These are phyloP conservation scores for Tiliacea aurago DNA, from an alignment of 2,888 invertebrate genomes.

Conservation along the genomic window DNA sequence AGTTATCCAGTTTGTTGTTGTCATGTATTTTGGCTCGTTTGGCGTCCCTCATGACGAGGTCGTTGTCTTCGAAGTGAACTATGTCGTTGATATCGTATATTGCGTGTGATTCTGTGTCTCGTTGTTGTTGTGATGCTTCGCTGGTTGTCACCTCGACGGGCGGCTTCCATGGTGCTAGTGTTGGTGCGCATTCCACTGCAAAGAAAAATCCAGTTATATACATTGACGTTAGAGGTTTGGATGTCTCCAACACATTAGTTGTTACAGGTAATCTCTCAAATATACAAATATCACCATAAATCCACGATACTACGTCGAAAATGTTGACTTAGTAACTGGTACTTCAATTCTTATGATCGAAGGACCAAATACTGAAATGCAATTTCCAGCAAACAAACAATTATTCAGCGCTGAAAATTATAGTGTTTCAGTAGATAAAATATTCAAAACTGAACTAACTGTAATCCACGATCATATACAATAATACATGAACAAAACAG, in stretches of 20 bases:
- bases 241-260: neutral
- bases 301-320: neutral
- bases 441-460: neutral
- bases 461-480: neutral
- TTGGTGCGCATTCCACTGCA: slow-evolving; percentile 87
- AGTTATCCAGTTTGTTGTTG: slow-evolving; percentile 83
- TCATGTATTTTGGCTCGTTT: slow-evolving; percentile 74
- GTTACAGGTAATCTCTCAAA: neutral
- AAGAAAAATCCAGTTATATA: slow-evolving; percentile 44
- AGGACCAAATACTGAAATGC: neutral
- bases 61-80: slow-evolving; percentile 87
- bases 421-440: neutral
- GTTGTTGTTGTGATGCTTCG: slow-evolving; percentile 69
- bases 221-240: neutral
- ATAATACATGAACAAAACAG: slow-evolving; percentile 47
- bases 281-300: neutral
- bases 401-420: neutral
- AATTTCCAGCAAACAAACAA: neutral
- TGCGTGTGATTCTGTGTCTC: slow-evolving; percentile 72
- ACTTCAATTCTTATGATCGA: neutral
- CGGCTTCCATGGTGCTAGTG: slow-evolving; percentile 84
- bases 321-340: neutral
- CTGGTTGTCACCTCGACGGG: slow-evolving; percentile 80
- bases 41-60: slow-evolving; percentile 86
- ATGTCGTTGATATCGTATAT: slow-evolving; percentile 87